A percentile compares a stretch with the other conserved stretches of the same genome.
phyloP scores from a whole-genome alignment of 2,888 invertebrate species.

The Troides oblongomaculatus region DNA sequence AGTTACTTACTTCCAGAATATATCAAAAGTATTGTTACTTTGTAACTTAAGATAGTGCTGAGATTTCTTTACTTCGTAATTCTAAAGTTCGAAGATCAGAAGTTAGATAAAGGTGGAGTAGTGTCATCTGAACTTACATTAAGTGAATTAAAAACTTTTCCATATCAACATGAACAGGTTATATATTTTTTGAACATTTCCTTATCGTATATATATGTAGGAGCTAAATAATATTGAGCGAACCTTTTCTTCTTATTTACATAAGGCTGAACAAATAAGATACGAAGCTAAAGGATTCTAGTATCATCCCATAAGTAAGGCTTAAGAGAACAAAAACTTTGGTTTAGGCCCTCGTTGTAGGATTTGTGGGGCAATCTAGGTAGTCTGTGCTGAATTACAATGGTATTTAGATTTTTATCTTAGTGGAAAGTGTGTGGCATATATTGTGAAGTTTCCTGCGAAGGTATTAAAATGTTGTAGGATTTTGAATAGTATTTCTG shows the following conservation, averaged over 20 bases:
- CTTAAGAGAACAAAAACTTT: not conserved
- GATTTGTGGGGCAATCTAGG: not conserved
- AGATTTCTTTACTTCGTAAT: too few relatives aligned
- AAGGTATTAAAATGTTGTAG: not conserved
- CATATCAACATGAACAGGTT: not conserved
- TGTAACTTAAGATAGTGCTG: too few relatives aligned
- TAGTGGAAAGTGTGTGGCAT: not conserved
- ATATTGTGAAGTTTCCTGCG: not conserved
- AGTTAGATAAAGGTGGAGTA: not conserved
- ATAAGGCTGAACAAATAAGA: slow-evolving; percentile 3
- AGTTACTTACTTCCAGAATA: too few relatives aligned
- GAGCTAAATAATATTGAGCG: not conserved
- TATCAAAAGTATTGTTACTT: too few relatives aligned
- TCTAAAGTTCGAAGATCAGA: not conserved
- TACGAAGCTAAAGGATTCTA: slow-evolving; percentile 1
- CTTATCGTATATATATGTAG: not conserved
- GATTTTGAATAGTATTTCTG: too few relatives aligned
- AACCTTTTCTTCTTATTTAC: not conserved
- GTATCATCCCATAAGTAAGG: slow-evolving; percentile 3
- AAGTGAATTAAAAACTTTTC: not conserved
- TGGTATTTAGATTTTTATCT: not conserved
- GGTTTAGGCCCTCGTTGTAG: not conserved
- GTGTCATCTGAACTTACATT: not conserved
- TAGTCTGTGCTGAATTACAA: not conserved
- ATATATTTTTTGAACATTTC: not conserved